Evolutionary conservation across 2,113 vertebrate genomes (phyloP).

Genomic region (Eira barbara): DNA sequence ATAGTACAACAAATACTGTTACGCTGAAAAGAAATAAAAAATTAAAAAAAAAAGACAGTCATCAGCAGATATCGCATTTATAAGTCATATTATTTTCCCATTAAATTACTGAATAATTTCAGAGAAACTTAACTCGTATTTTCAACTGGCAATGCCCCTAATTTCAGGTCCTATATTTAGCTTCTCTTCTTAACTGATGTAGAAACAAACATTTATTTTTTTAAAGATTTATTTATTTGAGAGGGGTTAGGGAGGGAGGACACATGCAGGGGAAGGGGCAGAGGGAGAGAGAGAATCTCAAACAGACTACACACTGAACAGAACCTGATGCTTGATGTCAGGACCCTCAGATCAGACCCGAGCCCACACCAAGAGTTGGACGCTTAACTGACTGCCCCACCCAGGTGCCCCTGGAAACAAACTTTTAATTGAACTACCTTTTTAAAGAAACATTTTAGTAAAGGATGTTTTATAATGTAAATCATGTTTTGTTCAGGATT

Average conservation of each 20-base stretch:
- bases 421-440: background rate
- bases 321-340: background rate
- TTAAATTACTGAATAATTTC: background rate
- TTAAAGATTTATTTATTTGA: background rate
- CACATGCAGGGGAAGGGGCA: background rate
- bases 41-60: background rate
- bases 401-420: background rate
- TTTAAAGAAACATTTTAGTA: conserved; percentile 17
- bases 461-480: background rate
- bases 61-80: background rate
- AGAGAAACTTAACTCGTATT: background rate
- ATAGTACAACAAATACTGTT: no score
- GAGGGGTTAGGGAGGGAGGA: background rate
- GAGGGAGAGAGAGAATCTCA: background rate
- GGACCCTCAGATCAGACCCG: background rate
- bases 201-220: background rate
- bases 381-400: background rate
- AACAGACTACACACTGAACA: background rate
- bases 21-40: no score
- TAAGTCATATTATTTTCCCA: background rate
- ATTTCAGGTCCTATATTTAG: background rate
- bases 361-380: background rate
- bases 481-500: background rate
- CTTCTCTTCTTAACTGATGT: background rate
- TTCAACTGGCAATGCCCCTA: background rate